These are phyloP conservation scores for Polydrusus cervinus DNA, from an alignment of 2,888 invertebrate genomes.

Conservation along the genomic window DNA sequence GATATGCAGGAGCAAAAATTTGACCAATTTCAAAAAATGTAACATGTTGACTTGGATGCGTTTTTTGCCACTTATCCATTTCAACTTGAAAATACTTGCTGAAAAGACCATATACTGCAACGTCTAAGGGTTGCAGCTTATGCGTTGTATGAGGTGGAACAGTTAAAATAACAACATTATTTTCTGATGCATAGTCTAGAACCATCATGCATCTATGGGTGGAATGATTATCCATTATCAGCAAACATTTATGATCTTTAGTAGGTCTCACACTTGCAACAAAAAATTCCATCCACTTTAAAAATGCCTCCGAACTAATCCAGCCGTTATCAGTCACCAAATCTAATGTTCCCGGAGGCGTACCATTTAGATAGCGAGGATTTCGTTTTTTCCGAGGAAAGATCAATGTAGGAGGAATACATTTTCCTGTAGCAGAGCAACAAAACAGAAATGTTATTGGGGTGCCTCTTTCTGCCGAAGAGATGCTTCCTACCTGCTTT, in stretches of 20 bases:
- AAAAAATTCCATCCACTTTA: slow-evolving; percentile 19
- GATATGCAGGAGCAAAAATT: slow-evolving; percentile 28
- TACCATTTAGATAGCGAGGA: slow-evolving; percentile 21
- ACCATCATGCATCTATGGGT: not conserved
- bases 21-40: slow-evolving; percentile 33
- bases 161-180: slow-evolving; percentile 35
- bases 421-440: slow-evolving; percentile 33
- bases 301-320: slow-evolving; percentile 14
- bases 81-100: slow-evolving; percentile 36
- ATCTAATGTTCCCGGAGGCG: slow-evolving; percentile 11
- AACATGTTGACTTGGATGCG: slow-evolving; percentile 31
- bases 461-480: slow-evolving; percentile 29
- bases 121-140: slow-evolving; percentile 32
- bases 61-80: slow-evolving; percentile 41
- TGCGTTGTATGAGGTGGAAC: slow-evolving; percentile 36
- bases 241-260: not conserved
- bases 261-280: slow-evolving; percentile 20
- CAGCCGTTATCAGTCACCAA: slow-evolving; percentile 25
- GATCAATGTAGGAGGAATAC: not conserved
- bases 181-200: slow-evolving; percentile 11
- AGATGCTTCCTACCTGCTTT: slow-evolving; percentile 27
- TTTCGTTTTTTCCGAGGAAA: slow-evolving; percentile 28
- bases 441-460: slow-evolving; percentile 30
- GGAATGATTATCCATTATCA: slow-evolving; percentile 13
- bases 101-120: slow-evolving; percentile 35